phyloP scores from a whole-genome alignment of 2,113 vertebrate genomes.

The Columbina picui region DNA sequence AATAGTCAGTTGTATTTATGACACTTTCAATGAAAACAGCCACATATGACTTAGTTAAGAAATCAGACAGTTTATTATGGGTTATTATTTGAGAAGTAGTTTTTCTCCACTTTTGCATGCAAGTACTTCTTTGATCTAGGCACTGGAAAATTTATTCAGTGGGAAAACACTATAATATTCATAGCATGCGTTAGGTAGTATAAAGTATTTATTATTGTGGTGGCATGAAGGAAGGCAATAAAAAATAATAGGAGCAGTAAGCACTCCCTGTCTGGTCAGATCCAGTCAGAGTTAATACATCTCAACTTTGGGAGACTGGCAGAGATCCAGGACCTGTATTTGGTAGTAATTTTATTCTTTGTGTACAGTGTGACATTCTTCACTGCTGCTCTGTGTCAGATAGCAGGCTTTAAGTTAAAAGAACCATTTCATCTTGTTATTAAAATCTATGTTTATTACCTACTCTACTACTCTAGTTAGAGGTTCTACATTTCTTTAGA shows the following conservation, averaged over 20 bases:
- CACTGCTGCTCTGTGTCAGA: background rate
- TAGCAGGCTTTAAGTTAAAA: background rate
- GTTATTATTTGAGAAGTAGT: background rate
- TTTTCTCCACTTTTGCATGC: background rate
- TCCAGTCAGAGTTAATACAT: background rate
- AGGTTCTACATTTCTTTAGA: background rate
- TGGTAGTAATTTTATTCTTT: background rate
- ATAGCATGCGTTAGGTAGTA: background rate
- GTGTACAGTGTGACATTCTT: background rate
- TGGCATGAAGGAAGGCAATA: background rate
- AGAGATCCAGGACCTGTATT: background rate
- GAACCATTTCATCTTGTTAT: background rate
- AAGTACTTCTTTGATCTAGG: background rate
- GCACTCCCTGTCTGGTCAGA: background rate
- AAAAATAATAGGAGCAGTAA: slow-evolving; percentile 18
- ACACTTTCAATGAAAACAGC: background rate
- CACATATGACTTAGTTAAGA: background rate
- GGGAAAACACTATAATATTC: background rate
- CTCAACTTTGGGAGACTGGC: background rate
- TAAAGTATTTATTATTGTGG: slow-evolving; percentile 15
- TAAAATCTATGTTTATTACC: background rate
- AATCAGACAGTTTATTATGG: background rate
- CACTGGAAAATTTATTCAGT: background rate
- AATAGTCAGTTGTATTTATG: background rate
- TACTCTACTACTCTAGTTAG: background rate